Conservation (phyloP, 2,797 vertebrate genomes). For the Menidia menidia region DNA sequence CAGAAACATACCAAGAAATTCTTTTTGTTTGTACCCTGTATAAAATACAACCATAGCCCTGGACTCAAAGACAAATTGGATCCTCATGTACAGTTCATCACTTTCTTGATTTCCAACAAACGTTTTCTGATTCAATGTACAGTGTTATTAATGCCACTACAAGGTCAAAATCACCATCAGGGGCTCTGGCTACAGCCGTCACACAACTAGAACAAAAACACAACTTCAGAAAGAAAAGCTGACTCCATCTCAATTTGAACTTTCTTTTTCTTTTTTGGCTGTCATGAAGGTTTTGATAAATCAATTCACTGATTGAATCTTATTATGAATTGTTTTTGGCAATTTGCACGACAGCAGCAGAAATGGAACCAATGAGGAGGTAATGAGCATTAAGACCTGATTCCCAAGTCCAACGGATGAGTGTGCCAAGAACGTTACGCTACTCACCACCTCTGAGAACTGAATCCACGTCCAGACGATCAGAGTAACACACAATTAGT, state of each 20-base stretch:
- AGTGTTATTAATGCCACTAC: constrained; percentile 35
- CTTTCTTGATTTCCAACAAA: no score
- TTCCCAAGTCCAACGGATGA: constrained; percentile 24
- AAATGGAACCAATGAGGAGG: constrained; percentile 33
- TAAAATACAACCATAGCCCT: constrained; percentile 61
- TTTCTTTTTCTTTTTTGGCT: constrained; percentile 42
- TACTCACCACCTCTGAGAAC: constrained; percentile 49
- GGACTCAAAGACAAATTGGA: constrained; percentile 12
- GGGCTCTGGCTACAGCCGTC: constrained; percentile 49
- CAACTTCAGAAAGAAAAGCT: constrained; percentile 12
- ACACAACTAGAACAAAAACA: constrained; percentile 52
- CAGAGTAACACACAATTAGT: constrained; percentile 11
- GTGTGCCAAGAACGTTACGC: constrained; percentile 12
- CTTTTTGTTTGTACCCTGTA: constrained; percentile 73
- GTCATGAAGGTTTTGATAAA: constrained; percentile 15
- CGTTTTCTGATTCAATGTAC: constrained; percentile 29
- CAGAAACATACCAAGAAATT: constrained; percentile 69
- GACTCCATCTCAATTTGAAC: constrained; percentile 29
- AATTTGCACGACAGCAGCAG: constrained; percentile 62
- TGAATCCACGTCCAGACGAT: constrained; percentile 38
- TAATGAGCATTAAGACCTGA: constrained; percentile 27
- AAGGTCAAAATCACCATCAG: constrained; percentile 38
- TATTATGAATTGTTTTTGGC: constrained; percentile 46
- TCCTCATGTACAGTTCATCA: constrained; percentile 13
- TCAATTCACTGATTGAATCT: constrained; percentile 46